A percentile compares a stretch with the other conserved stretches of the same genome.
These are phyloP conservation scores for Capitella teleta DNA, from an alignment of 1,140 invertebrate genomes.

Conservation along the genomic window DNA sequence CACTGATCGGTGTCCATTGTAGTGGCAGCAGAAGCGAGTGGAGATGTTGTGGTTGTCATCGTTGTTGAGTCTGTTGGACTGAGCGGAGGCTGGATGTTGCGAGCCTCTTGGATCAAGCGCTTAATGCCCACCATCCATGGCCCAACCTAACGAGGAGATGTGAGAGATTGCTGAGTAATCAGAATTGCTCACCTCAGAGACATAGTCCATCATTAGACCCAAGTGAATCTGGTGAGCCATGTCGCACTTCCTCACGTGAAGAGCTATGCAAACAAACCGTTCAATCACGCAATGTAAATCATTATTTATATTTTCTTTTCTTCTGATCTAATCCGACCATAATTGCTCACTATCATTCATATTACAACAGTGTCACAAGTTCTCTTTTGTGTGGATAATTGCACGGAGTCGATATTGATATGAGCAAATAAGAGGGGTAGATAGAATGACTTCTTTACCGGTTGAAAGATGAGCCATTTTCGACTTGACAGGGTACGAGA, in stretches of 20 bases:
- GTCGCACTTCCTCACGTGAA: conserved; percentile 11
- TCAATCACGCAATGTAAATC: too few species aligned
- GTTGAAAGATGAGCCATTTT: conserved; percentile 9
- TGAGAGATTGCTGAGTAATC: neutral
- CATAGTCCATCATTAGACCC: conserved; percentile 14
- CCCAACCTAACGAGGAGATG: conserved; percentile 8
- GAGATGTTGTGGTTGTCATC: neutral
- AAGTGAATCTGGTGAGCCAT: conserved; percentile 12
- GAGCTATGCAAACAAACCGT: too few species aligned
- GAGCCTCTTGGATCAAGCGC: conserved; percentile 12
- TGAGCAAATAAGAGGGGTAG: neutral
- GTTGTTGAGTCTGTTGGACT: conserved; percentile 6
- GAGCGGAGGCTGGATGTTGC: conserved; percentile 6
- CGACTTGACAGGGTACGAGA: conserved; percentile 14
- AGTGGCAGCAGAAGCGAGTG: too few species aligned
- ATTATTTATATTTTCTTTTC: too few species aligned
- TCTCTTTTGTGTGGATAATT: too few species aligned
- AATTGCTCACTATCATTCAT: too few species aligned
- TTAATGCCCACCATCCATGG: conserved; percentile 16
- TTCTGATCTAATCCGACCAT: too few species aligned
- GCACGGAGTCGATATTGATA: neutral
- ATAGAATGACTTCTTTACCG: conserved; percentile 6
- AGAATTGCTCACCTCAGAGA: conserved; percentile 9
- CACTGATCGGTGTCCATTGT: too few species aligned
- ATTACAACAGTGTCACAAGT: too few species aligned